These are phyloP conservation scores for Sebastes oblongus DNA, from an alignment of 2,797 vertebrate species.

Conservation along the genomic window DNA sequence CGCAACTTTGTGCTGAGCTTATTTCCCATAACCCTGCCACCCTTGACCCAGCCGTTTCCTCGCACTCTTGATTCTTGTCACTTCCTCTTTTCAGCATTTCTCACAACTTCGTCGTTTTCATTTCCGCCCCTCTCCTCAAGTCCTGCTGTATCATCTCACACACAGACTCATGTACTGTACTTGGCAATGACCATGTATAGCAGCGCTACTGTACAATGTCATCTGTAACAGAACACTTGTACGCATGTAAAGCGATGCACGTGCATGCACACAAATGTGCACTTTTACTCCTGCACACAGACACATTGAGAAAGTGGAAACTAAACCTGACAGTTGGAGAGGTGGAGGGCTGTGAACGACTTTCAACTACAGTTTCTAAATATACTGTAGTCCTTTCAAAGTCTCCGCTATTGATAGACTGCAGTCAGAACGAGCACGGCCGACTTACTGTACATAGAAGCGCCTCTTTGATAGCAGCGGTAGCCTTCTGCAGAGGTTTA, in stretches of 20 bases:
- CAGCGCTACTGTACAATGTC: slow-evolving; percentile 59
- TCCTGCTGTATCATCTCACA: slow-evolving; percentile 31
- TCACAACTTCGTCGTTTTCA: slow-evolving; percentile 29
- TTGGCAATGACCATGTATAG: slow-evolving; percentile 54
- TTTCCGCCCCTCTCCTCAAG: slow-evolving; percentile 1
- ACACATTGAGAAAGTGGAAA: slow-evolving; percentile 33
- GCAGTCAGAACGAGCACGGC: slow-evolving; percentile 18
- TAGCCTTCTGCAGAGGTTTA: neutral
- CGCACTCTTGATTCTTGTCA: slow-evolving; percentile 12
- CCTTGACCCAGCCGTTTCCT: slow-evolving; percentile 77
- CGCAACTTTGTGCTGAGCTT: slow-evolving; percentile 45
- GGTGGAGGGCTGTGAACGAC: slow-evolving; percentile 18
- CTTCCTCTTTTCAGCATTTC: slow-evolving; percentile 47
- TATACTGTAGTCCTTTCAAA: slow-evolving; percentile 71
- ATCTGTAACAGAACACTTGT: slow-evolving; percentile 51
- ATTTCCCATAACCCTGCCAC: slow-evolving; percentile 75
- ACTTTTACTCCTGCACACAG: slow-evolving; percentile 8
- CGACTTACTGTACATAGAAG: slow-evolving; percentile 53
- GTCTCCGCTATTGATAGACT: slow-evolving; percentile 65
- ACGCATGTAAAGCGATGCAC: neutral
- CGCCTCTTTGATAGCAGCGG: neutral
- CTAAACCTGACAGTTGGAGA: slow-evolving; percentile 8
- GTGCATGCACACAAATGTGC: neutral
- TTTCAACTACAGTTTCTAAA: slow-evolving; percentile 53
- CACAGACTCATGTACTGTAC: slow-evolving; percentile 2